Percentiles rank a stretch among this genome's conserved stretches.
Conservation (phyloP, 2,113 vertebrate species). For the Felis catus region F.catus_Fca126_mat1.0 CM031420.1:152237501-152238000, state of each 20-base stretch:
- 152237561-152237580: not conserved
- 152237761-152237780: not conserved
- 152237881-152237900: not conserved
- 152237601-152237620: not conserved
- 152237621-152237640: not conserved
- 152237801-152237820: not conserved
- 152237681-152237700: not conserved
- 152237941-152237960: constrained; percentile 32
- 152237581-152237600: not conserved
- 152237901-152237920: not conserved
- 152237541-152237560: not conserved
- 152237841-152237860: not conserved
- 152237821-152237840: constrained; percentile 27
- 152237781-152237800: not conserved
- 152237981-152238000: not conserved
- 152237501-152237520: constrained; percentile 56
- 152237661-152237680: not conserved
- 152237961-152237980: constrained; percentile 23
- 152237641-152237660: not conserved
- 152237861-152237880: not conserved
- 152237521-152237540: not conserved
- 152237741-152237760: not conserved
- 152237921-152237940: not conserved
- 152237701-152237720: not conserved
- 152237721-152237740: not conserved